Evolutionary conservation across 2,113 vertebrate genomes (phyloP).

Genomic region (Fregata magnificens): DNA sequence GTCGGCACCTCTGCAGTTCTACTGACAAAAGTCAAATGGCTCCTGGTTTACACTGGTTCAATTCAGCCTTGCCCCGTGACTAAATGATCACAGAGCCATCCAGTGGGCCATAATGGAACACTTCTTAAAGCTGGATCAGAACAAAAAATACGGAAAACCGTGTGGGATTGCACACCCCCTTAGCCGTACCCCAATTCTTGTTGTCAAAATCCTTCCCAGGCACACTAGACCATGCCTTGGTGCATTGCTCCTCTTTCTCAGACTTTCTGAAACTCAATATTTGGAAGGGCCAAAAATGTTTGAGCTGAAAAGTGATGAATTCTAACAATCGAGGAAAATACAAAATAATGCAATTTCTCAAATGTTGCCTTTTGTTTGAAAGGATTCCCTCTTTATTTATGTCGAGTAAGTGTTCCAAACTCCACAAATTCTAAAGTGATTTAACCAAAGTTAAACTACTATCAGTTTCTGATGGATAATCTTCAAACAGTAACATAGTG

Average conservation of each 20-base stretch:
- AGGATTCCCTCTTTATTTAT: background rate
- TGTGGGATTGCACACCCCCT: background rate
- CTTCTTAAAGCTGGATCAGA: background rate
- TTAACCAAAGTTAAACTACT: background rate
- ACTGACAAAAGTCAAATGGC: background rate
- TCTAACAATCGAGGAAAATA: background rate
- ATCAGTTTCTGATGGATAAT: background rate
- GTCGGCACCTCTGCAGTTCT: background rate
- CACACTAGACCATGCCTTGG: background rate
- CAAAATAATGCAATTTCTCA: background rate
- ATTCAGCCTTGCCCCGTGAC: background rate
- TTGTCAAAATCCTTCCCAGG: background rate
- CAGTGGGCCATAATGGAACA: background rate
- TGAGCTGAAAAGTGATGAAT: background rate
- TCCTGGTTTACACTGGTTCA: background rate
- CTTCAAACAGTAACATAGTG: background rate
- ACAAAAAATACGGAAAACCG: background rate
- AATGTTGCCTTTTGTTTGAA: background rate
- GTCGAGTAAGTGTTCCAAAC: background rate
- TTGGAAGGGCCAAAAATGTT: background rate
- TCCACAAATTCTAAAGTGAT: background rate
- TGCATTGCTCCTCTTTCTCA: background rate
- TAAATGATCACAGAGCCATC: background rate
- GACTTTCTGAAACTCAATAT: background rate
- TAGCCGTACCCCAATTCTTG: background rate